Conservation (phyloP, 1,140 invertebrate species). For the Mya arenaria region DNA sequence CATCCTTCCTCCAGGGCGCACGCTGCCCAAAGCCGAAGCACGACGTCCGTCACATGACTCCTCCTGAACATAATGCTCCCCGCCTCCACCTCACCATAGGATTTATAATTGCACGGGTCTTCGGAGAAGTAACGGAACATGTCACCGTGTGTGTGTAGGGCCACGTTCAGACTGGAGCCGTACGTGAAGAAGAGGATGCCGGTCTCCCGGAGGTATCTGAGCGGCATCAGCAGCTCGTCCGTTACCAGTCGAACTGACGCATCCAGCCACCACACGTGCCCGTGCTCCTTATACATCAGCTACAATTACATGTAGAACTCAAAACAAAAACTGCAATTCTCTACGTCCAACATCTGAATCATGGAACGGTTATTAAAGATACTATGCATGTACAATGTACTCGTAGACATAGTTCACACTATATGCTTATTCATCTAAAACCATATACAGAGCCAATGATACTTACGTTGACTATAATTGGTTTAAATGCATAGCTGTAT, state of each 20-base stretch:
- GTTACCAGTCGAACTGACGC: neutral
- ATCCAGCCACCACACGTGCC: slow-evolving; percentile 22
- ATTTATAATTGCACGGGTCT: neutral
- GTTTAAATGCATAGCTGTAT: too few relatives aligned
- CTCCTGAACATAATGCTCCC: neutral
- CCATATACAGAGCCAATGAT: too few relatives aligned
- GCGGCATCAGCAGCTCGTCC: neutral
- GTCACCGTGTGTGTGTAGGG: neutral
- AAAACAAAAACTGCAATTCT: too few relatives aligned
- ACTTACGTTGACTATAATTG: too few relatives aligned
- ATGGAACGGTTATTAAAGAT: too few relatives aligned
- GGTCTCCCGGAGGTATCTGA: neutral
- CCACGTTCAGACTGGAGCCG: neutral
- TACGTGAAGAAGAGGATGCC: slow-evolving; percentile 30
- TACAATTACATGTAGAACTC: neutral
- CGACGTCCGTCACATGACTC: neutral
- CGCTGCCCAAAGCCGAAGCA: neutral
- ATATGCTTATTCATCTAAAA: too few relatives aligned
- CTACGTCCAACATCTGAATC: too few relatives aligned
- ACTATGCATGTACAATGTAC: too few relatives aligned
- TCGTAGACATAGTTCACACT: too few relatives aligned
- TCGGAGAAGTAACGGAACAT: slow-evolving; percentile 11
- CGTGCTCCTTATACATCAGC: neutral
- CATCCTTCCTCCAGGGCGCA: slow-evolving; percentile 6
- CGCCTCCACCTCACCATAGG: slow-evolving; percentile 13